A percentile compares a stretch with the other conserved stretches of the same genome.
phyloP scores from a whole-genome alignment of 2,797 vertebrate genomes.

The Pterois miles region DNA sequence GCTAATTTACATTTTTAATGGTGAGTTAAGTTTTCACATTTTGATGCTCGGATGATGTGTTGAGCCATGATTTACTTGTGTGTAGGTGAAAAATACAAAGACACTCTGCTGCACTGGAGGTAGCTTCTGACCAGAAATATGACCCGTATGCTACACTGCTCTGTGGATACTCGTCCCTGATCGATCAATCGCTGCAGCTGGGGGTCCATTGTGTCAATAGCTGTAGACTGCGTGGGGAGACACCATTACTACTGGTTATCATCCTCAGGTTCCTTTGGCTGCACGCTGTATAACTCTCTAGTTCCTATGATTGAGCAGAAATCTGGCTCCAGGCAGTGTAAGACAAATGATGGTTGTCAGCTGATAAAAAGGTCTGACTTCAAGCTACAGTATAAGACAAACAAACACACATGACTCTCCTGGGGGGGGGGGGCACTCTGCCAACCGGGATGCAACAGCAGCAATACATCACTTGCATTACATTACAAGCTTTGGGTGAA shows the following conservation, averaged over 20 bases:
- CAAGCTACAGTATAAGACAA: conserved; percentile 16
- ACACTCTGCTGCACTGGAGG: background rate
- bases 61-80: background rate
- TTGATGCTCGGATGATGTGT: background rate
- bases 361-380: conserved; percentile 41
- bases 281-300: conserved; percentile 24
- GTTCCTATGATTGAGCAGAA: conserved; percentile 25
- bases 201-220: background rate
- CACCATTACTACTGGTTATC: background rate
- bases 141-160: background rate
- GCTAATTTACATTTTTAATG: background rate
- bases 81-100: background rate
- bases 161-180: background rate
- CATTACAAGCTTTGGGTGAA: background rate
- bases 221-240: background rate
- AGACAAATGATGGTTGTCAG: conserved; percentile 38
- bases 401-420: conserved; percentile 13
- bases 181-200: background rate
- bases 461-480: background rate
- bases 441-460: conserved; percentile 5
- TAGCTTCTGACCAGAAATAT: background rate
- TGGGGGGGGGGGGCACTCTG: conserved; percentile 13
- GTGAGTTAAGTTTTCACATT: background rate
- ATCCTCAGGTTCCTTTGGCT: conserved; percentile 1
- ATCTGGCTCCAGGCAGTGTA: conserved; percentile 17